Base-by-base conservation (phyloP, 2,113 vertebrate genomes). In the Terrapene triunguis region DNA sequence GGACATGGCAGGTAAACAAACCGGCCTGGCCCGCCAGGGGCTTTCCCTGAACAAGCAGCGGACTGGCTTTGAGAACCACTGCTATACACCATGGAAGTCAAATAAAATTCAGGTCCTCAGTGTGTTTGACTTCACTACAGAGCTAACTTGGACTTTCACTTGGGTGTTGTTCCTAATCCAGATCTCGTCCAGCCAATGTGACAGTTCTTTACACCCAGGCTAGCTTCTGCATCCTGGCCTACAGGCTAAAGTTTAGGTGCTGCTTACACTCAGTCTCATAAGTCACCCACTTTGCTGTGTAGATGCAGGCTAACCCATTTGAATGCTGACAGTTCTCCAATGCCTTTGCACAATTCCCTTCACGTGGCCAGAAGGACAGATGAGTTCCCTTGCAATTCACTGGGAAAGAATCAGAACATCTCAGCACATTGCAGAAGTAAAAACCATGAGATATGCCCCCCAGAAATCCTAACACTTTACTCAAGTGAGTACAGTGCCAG, bases 261-360 rank as follows among this genome's bases (percentile, higher is more conserved):
- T 44, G 6, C 29, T 84, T 57, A n/a, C 44, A 47, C n/a, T 5
- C 10, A 81, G 32, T 22, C 57, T 54, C 11, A 54, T 35, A 84
- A n/a, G 48, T 17, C 25, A 48, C 51, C 19, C 92, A 16, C 65
- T 32, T 72, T 48, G 80, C 29, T 90, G 14, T 6, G 32, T 69
- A 78, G 54, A 50, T 29, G 62, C 47, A 89, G 14, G 24, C 51
- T 21, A 80, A 0, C 0, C 38, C 5, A 6, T 25, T 2, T 50
- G 74, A 69, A 21, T 48, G 48, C 2, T 69, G 51, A 90, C 25
- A 92, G 51, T 25, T 82, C 55, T 88, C 65, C 24, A 50, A 54
- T 6, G 38, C 38, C 80, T 9, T 44, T 51, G 29, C 79, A 62
- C 51, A 24, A 16, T 5, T 76, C 5, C 32, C 80, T 57, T 1